A percentile compares a stretch with the other conserved stretches of the same genome.
phyloP scores from a whole-genome alignment of 1,140 invertebrate species.

The Sesamia nonagrioides region DNA sequence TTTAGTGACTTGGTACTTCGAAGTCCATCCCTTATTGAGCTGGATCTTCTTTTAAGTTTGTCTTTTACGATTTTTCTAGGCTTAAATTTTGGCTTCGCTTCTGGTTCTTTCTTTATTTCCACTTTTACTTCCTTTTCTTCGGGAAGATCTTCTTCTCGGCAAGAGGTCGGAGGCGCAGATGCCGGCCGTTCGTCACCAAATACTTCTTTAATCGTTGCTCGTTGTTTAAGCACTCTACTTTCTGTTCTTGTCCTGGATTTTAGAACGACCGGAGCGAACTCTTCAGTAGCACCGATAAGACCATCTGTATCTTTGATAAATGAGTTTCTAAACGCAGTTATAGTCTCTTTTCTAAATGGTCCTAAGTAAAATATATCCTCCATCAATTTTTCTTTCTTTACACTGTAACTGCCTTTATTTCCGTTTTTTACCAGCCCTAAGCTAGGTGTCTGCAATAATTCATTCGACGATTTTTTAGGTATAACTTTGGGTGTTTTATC shows the following conservation, averaged over 20 bases:
- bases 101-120: slow-evolving; percentile 75
- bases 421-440: slow-evolving; percentile 84
- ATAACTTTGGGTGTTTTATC: slow-evolving; percentile 85
- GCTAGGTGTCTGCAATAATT: slow-evolving; percentile 89
- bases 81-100: slow-evolving; percentile 76
- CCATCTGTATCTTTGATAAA: slow-evolving; percentile 90
- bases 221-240: slow-evolving; percentile 92
- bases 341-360: slow-evolving; percentile 91
- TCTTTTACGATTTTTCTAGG: slow-evolving; percentile 76
- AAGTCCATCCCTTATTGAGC: slow-evolving; percentile 88
- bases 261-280: slow-evolving; percentile 91
- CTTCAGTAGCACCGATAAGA: slow-evolving; percentile 87
- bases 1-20: slow-evolving; percentile 88
- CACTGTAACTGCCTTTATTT: slow-evolving; percentile 85
- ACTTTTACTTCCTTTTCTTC: slow-evolving; percentile 67
- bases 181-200: slow-evolving; percentile 89
- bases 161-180: slow-evolving; percentile 87
- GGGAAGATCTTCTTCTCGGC: slow-evolving; percentile 76
- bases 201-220: slow-evolving; percentile 93
- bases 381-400: slow-evolving; percentile 86
- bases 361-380: slow-evolving; percentile 89
- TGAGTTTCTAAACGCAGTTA: slow-evolving; percentile 90
- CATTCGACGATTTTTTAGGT: slow-evolving; percentile 86
- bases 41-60: slow-evolving; percentile 76
- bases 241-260: slow-evolving; percentile 93